phyloP scores from a whole-genome alignment of 1,140 invertebrate species.

The Drosophila melanogaster region Release_6_plus_ISO1_MT NT_033779.5:15094501-15095000 shows the following conservation, averaged over 20 bases:
- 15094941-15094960: conserved; percentile 73
- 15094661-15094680: conserved; percentile 39
- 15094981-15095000: conserved; percentile 37
- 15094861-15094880: conserved; percentile 43
- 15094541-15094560: conserved; percentile 49
- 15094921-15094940: conserved; percentile 77
- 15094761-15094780: conserved; percentile 42
- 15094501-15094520: conserved; percentile 52
- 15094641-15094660: background rate
- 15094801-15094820: conserved; percentile 72
- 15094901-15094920: conserved; percentile 73
- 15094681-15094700: conserved; percentile 53
- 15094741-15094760: conserved; percentile 62
- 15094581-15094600: conserved; percentile 52
- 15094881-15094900: conserved; percentile 32
- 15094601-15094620: conserved; percentile 35
- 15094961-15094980: conserved; percentile 63
- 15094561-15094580: conserved; percentile 4
- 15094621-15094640: background rate
- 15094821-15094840: conserved; percentile 74
- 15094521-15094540: conserved; percentile 11
- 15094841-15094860: conserved; percentile 75
- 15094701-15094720: conserved; percentile 74
- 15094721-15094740: conserved; percentile 84
- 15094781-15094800: conserved; percentile 47